A percentile compares a stretch with the other conserved stretches of the same genome.
Evolutionary conservation across 2,113 vertebrate genomes (phyloP).

Genomic region (Mastomys coucha): DNA sequence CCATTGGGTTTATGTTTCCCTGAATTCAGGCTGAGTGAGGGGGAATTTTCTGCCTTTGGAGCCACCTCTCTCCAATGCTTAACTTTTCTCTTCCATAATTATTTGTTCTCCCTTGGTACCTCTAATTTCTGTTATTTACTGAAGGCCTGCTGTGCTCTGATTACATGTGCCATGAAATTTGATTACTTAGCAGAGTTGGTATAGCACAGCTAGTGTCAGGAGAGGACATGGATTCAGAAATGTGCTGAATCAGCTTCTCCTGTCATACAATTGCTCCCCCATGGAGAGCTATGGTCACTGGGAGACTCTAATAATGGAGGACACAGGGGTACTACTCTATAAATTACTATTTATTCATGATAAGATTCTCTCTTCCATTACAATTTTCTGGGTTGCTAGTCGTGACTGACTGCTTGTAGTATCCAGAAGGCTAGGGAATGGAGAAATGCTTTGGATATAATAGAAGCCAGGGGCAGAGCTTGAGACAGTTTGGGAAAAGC

Average conservation of each 20-base stretch:
- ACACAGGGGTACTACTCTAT: conserved; percentile 46
- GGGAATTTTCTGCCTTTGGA: conserved; percentile 23
- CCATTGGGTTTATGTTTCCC: conserved; percentile 33
- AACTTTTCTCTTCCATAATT: conserved; percentile 47
- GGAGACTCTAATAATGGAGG: conserved; percentile 56
- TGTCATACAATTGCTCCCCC: not conserved
- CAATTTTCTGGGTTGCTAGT: conserved; percentile 63
- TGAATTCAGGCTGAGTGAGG: not conserved
- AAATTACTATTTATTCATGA: conserved; percentile 66
- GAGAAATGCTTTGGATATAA: conserved; percentile 72
- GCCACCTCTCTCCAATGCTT: not conserved
- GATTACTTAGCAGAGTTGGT: conserved; percentile 58
- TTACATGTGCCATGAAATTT: conserved; percentile 70
- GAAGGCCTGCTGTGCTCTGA: conserved; percentile 49
- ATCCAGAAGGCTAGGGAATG: conserved; percentile 59
- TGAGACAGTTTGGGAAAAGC: conserved; percentile 70
- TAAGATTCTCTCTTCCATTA: conserved; percentile 62
- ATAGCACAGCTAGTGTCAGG: not conserved
- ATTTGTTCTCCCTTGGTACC: conserved; percentile 43
- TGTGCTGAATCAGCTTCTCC: conserved; percentile 55
- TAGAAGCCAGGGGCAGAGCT: conserved; percentile 69
- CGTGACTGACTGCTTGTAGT: conserved; percentile 24
- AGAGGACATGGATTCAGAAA: conserved; percentile 38
- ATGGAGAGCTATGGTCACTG: conserved; percentile 42
- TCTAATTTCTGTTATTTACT: conserved; percentile 62